phyloP scores from a whole-genome alignment of 2,797 vertebrate species.

The Chaenodraco wilsoni region DNA sequence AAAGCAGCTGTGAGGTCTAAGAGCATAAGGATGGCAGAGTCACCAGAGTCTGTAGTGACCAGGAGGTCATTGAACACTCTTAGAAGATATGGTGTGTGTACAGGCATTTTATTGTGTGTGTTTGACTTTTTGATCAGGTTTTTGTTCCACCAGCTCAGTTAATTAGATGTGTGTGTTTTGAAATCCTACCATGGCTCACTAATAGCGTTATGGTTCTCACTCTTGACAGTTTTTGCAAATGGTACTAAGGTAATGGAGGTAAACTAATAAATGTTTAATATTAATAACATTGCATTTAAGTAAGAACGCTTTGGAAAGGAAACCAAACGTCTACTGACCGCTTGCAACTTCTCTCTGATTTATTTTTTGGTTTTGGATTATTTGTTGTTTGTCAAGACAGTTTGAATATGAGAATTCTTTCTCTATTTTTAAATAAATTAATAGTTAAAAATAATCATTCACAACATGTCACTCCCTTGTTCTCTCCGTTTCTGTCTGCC shows the following conservation, averaged over 20 bases:
- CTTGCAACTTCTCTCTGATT: not conserved
- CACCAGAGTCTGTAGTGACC: no score
- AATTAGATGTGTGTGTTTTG: not conserved
- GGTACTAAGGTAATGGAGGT: not conserved
- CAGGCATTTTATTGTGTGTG: not conserved
- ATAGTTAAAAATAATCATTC: not conserved
- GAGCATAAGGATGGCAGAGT: no score
- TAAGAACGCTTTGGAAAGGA: not conserved
- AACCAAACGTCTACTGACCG: no score
- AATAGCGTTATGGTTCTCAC: not conserved
- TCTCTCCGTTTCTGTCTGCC: not conserved
- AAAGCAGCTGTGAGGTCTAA: no score
- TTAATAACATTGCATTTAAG: not conserved
- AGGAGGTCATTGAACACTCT: no score
- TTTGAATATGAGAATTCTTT: no score
- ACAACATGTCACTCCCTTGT: not conserved
- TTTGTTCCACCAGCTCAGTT: not conserved
- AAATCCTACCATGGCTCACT: not conserved
- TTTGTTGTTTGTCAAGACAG: not conserved
- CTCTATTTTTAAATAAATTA: no score
- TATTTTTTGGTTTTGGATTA: not conserved
- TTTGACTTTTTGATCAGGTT: not conserved
- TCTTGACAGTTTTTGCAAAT: not conserved
- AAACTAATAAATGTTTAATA: not conserved
- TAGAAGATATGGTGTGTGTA: not conserved